These are phyloP conservation scores for Caenorhabditis sp. DNA, from an alignment of 2,888 invertebrate genomes.

Conservation along the genomic window DNA sequence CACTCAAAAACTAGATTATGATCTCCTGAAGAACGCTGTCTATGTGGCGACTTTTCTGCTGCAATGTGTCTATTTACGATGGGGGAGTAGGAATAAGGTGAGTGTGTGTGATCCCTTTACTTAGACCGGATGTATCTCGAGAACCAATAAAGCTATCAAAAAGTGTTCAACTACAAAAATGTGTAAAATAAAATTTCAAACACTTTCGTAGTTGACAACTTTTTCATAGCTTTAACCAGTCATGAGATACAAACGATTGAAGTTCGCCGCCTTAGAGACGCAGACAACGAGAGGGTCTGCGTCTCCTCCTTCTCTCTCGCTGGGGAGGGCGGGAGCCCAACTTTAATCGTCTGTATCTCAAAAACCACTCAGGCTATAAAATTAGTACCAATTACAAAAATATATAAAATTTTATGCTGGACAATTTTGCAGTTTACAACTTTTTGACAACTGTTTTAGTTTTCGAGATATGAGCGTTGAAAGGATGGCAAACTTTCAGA, in stretches of 20 bases:
- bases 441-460: neutral
- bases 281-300: neutral
- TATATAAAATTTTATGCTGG: neutral
- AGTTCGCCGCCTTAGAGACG: no score
- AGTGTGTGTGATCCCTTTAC: no score
- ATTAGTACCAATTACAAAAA: neutral
- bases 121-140: neutral
- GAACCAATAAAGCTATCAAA: neutral
- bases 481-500: no score
- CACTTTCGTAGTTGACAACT: neutral
- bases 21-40: no score
- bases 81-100: no score
- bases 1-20: no score
- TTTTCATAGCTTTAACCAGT: neutral
- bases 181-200: neutral
- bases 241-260: no score
- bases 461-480: neutral
- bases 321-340: neutral
- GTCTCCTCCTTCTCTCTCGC: no score
- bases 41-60: no score
- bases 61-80: no score
- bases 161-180: constrained; percentile 2
- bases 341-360: neutral
- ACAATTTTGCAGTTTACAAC: neutral
- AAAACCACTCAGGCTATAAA: neutral